These are phyloP conservation scores for Patella caerulea DNA, from an alignment of 2,888 invertebrate species.

Conservation along the genomic window DNA sequence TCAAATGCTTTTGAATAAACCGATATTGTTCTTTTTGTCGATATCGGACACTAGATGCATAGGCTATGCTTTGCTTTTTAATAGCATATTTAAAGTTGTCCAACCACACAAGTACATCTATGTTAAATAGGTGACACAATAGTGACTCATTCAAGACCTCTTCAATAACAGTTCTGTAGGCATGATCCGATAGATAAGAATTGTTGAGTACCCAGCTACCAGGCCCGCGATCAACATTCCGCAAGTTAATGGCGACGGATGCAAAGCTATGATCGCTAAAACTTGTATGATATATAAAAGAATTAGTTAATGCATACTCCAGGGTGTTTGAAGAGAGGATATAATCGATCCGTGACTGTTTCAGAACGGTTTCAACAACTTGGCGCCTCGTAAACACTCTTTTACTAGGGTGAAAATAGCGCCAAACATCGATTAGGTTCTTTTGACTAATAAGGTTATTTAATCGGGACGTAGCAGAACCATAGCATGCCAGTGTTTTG, in stretches of 20 bases:
- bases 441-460: neutral
- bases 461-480: neutral
- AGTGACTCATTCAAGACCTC: neutral
- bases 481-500: neutral
- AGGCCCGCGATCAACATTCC: neutral
- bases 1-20: neutral
- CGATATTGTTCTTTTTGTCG: neutral
- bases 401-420: neutral
- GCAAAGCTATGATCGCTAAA: neutral
- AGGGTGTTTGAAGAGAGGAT: neutral
- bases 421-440: neutral
- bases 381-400: neutral
- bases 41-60: neutral
- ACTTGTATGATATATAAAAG: neutral
- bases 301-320: neutral
- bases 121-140: neutral
- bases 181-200: neutral
- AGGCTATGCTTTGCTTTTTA: neutral
- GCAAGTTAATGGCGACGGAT: neutral
- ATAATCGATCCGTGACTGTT: slow-evolving; percentile 1
- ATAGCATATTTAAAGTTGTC: neutral
- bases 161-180: neutral
- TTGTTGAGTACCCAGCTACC: neutral
- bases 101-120: neutral
- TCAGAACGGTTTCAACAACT: neutral